phyloP scores from a whole-genome alignment of 2,113 vertebrate species.

The Anhinga anhinga region DNA sequence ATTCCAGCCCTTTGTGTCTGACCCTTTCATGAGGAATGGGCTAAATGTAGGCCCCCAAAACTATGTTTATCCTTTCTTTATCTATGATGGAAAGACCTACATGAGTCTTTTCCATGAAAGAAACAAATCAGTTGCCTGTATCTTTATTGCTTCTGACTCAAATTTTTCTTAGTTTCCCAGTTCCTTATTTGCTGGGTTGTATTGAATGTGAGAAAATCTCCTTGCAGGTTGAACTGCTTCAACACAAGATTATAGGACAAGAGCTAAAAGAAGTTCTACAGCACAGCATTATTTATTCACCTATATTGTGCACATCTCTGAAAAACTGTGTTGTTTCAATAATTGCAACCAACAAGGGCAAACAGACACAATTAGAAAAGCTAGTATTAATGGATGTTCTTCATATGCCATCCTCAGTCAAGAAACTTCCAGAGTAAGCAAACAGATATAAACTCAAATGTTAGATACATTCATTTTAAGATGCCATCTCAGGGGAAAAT shows the following conservation, averaged over 20 bases:
- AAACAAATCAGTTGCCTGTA: fast-evolving
- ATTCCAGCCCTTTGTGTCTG: background rate
- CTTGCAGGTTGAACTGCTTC: background rate
- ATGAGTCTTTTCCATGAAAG: background rate
- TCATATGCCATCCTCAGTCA: background rate
- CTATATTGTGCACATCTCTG: background rate
- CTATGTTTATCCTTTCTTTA: background rate
- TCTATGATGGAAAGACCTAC: background rate
- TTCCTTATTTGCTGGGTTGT: background rate
- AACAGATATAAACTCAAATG: background rate
- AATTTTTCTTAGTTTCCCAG: background rate
- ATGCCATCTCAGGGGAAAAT: background rate
- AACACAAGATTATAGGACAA: background rate
- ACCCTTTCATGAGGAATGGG: background rate
- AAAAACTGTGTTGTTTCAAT: background rate
- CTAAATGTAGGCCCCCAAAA: background rate
- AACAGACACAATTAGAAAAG: background rate
- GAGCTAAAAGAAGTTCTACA: background rate
- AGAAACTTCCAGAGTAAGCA: background rate
- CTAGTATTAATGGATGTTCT: background rate
- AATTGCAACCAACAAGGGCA: background rate
- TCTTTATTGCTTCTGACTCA: background rate
- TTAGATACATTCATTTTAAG: background rate
- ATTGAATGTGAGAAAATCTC: background rate
- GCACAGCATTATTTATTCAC: background rate